Evolutionary conservation across 2,113 vertebrate species (phyloP).

Genomic region (Ahaetulla prasina): DNA sequence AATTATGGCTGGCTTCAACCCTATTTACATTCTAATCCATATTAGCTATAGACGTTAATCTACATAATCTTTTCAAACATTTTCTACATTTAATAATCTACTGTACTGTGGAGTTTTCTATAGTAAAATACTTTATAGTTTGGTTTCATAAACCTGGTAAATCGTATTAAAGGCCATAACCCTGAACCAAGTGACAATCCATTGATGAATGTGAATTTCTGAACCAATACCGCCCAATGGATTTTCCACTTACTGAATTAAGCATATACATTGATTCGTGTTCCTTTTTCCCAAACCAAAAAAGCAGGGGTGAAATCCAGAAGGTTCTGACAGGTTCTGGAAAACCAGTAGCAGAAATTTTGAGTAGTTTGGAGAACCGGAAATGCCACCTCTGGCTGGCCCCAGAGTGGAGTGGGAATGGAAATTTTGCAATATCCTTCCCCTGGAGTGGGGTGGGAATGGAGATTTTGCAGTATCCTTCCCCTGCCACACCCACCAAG

Average conservation of each 20-base stretch:
- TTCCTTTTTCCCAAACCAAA: background rate
- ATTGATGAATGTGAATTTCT: background rate
- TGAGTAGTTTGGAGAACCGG: too few species aligned
- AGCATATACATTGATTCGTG: background rate
- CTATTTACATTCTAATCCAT: background rate
- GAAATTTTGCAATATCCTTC: too few species aligned
- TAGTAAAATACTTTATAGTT: background rate
- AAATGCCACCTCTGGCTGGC: too few species aligned
- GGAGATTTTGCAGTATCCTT: too few species aligned
- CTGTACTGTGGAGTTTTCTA: background rate
- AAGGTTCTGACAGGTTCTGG: too few species aligned
- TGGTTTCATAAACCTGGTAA: background rate
- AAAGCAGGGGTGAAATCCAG: too few species aligned
- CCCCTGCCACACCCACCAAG: too few species aligned
- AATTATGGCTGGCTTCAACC: background rate
- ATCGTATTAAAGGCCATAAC: background rate
- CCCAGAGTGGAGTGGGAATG: too few species aligned
- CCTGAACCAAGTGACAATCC: background rate
- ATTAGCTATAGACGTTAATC: background rate
- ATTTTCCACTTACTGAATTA: background rate
- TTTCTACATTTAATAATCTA: background rate
- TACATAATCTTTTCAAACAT: background rate
- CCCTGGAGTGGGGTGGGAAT: too few species aligned
- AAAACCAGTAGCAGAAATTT: too few species aligned
- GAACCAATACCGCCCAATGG: background rate